These are phyloP conservation scores for Acrobasis consociella DNA, from an alignment of 2,888 invertebrate genomes.

Conservation along the genomic window DNA sequence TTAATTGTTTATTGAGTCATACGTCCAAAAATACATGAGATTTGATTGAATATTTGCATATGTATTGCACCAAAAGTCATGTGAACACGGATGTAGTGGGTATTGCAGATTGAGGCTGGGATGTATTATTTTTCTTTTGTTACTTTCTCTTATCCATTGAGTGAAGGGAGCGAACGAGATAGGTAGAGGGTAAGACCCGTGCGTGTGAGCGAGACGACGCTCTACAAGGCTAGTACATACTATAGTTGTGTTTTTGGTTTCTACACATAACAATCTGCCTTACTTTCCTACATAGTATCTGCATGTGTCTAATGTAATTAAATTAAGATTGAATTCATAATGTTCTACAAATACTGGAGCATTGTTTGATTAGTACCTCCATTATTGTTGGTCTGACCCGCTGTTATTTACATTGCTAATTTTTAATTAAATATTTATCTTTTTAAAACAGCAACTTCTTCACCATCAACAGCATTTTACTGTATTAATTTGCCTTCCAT, in stretches of 20 bases:
- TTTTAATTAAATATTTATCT: background rate
- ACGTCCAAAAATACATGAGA: slow-evolving; percentile 34
- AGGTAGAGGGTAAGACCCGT: slow-evolving; percentile 40
- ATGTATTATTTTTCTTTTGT: slow-evolving; percentile 78
- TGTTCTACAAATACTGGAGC: background rate
- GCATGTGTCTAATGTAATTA: background rate
- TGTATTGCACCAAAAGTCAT: slow-evolving; percentile 34
- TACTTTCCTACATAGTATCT: slow-evolving; percentile 40
- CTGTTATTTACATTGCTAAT: background rate
- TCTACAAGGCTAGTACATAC: slow-evolving; percentile 60
- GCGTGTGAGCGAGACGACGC: slow-evolving; percentile 60
- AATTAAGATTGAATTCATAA: slow-evolving; percentile 4
- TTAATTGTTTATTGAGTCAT: slow-evolving; percentile 56
- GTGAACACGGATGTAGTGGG: slow-evolving; percentile 47
- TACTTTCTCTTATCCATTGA: slow-evolving; percentile 79
- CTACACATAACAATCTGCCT: slow-evolving; percentile 52
- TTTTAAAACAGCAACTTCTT: background rate
- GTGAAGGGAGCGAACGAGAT: slow-evolving; percentile 77
- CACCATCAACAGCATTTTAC: background rate
- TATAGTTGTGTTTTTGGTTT: slow-evolving; percentile 48
- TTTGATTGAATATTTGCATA: slow-evolving; percentile 31
- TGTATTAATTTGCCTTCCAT: too few species aligned
- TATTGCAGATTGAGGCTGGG: slow-evolving; percentile 62
- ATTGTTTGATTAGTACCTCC: background rate
- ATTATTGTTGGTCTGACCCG: background rate